Evolutionary conservation across 2,797 vertebrate species (phyloP).

Genomic region (Ctenosaura bakeri): DNA sequence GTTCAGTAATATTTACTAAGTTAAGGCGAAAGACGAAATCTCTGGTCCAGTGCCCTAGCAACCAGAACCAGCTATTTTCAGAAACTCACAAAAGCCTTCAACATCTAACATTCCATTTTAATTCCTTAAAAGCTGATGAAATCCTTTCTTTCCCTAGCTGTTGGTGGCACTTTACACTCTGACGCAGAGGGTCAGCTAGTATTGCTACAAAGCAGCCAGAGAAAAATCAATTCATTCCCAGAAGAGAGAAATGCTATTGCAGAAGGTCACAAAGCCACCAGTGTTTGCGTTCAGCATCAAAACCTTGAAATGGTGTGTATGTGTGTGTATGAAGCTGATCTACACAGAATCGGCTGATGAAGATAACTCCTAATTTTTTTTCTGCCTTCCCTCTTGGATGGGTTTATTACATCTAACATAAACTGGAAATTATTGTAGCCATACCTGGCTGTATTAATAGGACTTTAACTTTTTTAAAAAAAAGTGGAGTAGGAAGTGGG

Average conservation of each 20-base stretch:
- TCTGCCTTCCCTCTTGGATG: neutral
- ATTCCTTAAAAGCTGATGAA: conserved; percentile 60
- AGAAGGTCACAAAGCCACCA: conserved; percentile 57
- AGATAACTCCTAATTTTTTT: neutral
- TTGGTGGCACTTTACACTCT: conserved; percentile 47
- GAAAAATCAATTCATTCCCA: conserved; percentile 49
- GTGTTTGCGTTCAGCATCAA: conserved; percentile 50
- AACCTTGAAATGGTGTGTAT: conserved; percentile 33
- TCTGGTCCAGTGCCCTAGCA: neutral
- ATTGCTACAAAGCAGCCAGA: conserved; percentile 47
- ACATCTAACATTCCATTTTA: conserved; percentile 45
- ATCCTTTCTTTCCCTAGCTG: conserved; percentile 51
- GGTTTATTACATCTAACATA: conserved; percentile 4
- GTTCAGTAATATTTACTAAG: conserved; percentile 2
- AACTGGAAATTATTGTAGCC: neutral
- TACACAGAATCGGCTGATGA: conserved; percentile 48
- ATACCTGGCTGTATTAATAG: neutral
- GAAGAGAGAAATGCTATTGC: conserved; percentile 57
- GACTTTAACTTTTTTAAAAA: neutral
- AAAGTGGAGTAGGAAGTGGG: neutral
- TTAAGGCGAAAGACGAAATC: neutral
- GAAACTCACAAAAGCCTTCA: conserved; percentile 32
- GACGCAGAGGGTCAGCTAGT: conserved; percentile 48
- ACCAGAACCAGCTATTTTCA: conserved; percentile 11
- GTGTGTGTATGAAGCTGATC: neutral